Base-by-base conservation (phyloP, 2,888 invertebrate species). In the Xestia c-nigrum region DNA sequence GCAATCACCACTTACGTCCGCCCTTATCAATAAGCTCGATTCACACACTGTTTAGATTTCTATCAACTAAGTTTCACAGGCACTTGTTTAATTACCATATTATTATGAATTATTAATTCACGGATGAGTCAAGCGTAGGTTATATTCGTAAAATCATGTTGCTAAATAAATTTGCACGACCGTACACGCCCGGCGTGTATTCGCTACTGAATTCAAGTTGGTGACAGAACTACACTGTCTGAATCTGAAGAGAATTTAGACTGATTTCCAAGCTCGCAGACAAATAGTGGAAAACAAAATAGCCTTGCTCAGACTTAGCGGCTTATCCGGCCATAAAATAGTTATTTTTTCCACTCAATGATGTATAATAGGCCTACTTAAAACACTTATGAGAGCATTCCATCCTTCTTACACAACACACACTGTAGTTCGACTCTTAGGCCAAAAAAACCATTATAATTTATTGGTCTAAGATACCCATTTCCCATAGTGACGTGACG, bases 121-220 rank as follows among this genome's bases (percentile, higher is more conserved):
- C 61, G 38, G n/a, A 9, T 12, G 19, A 46, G 4, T 16, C n/a
- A 76, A n/a, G 16, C 3, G n/a, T 57, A 38, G 31, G 31, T 31
- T 47, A 21, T 46, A n/a, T 70, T 52, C 61, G 50, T 9, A 76
- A 63, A 63, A 76, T 71, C 66, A 64, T 80, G 24, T 57, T 65
- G 19, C 19, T n/a, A 63, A 47, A 61, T 65, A 1, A 69, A 50
- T 67, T 50, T 1, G 64, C 68, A 73, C 78, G 50, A 57, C 83
- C 57, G 50, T 14, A 21, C 46, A 14, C 74, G 21, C 40, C 57
- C 9, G 14, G 38, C 16, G 57, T 63, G 19, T 46, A 12, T 6
- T 71, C 52, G 16, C 43, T 50, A 78, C 81, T 81, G 46, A 74
- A 47, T 80, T 79, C 38, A n/a, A 38, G 12, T 78, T 64, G 24